Conservation (phyloP, 1,140 invertebrate species). For the Leptinotarsa lineolata region DNA sequence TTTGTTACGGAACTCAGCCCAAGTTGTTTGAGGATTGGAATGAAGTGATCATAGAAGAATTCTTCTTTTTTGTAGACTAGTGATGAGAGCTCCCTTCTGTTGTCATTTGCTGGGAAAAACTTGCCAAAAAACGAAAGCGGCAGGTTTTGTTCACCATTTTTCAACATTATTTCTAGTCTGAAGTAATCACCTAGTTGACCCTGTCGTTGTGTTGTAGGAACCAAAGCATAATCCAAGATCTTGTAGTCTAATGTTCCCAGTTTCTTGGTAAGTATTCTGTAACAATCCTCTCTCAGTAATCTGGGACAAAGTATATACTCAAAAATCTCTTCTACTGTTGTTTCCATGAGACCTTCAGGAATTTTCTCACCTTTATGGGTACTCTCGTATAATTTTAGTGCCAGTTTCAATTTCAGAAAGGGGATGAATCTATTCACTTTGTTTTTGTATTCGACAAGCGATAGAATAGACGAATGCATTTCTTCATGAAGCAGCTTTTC, state of each 20-base stretch:
- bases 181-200: not conserved
- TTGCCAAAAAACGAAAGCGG: not conserved
- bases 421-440: not conserved
- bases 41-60: not conserved
- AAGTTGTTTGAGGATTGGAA: not conserved
- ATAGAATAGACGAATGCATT: not conserved
- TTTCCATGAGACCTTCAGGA: not conserved
- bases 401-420: not conserved
- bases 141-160: not conserved
- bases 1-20: not conserved
- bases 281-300: constrained; percentile 4
- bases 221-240: not conserved
- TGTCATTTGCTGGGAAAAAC: not conserved
- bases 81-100: not conserved
- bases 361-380: not conserved
- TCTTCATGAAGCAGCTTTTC: not conserved
- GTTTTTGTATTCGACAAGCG: not conserved
- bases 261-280: not conserved
- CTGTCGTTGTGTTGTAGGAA: too few relatives aligned
- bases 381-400: not conserved
- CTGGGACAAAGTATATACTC: not conserved
- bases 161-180: not conserved
- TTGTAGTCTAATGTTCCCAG: not conserved
- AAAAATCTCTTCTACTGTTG: not conserved
- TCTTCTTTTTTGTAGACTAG: not conserved